These are phyloP conservation scores for Pristionchus exspectatus DNA, from an alignment of 2,888 invertebrate genomes.

Conservation along the genomic window DNA sequence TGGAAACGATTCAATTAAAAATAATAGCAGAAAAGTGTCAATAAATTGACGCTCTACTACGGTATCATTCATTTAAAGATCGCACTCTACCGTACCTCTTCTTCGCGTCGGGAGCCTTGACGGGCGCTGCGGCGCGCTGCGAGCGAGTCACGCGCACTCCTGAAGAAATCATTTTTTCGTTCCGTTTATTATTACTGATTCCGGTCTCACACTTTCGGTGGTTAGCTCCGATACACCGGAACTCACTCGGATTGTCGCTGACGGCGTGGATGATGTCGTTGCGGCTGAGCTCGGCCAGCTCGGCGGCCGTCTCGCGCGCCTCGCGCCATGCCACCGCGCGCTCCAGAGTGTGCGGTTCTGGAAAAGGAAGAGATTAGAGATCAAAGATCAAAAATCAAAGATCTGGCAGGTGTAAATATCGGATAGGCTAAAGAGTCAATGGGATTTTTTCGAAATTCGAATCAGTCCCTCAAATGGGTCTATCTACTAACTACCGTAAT, in stretches of 20 bases:
- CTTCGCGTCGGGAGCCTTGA: background rate
- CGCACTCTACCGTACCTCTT: constrained; percentile 2
- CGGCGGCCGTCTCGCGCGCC: constrained; percentile 39
- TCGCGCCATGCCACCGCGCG: background rate
- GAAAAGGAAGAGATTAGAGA: background rate
- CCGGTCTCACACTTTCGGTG: background rate
- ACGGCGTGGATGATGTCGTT: constrained; percentile 41
- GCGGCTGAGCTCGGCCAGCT: constrained; percentile 30
- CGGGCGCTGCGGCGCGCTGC: background rate
- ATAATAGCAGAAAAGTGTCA: too few relatives aligned
- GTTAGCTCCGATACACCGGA: background rate
- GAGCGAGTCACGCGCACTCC: constrained; percentile 41
- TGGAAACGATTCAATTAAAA: too few relatives aligned
- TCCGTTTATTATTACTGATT: background rate
- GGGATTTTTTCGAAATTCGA: too few relatives aligned
- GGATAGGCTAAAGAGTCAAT: too few relatives aligned
- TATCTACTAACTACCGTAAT: background rate
- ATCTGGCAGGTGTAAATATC: background rate
- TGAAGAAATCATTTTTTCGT: background rate
- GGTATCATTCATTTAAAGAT: background rate
- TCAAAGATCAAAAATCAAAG: background rate
- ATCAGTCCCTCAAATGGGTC: too few relatives aligned
- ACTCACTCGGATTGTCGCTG: constrained; percentile 49
- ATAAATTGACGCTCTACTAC: too few relatives aligned
- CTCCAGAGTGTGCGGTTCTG: constrained; percentile 53